Evolutionary conservation across 2,888 invertebrate species (phyloP).

Genomic region (Eupelmus urozonus): DNA sequence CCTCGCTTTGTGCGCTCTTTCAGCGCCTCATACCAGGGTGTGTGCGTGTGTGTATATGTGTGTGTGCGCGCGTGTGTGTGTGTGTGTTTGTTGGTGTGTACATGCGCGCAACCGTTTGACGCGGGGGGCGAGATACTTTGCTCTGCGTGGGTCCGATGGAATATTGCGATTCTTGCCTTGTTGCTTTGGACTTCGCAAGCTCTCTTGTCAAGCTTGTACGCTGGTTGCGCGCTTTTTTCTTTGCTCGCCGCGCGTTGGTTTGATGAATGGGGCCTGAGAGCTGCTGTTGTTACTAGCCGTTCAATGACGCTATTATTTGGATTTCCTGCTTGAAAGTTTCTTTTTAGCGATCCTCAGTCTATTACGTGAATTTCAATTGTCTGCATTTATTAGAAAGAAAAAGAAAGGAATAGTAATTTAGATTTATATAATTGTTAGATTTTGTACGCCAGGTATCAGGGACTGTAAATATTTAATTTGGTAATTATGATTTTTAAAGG

Average conservation of each 20-base stretch:
- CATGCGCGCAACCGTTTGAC: conserved; percentile 1
- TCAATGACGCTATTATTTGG: neutral
- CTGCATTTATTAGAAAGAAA: too few species aligned
- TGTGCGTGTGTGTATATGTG: neutral
- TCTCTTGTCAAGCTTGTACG: conserved; percentile 9
- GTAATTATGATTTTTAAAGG: too few species aligned
- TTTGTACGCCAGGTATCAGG: too few species aligned
- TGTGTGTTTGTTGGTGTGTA: neutral
- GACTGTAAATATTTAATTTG: too few species aligned
- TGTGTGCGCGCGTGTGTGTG: neutral
- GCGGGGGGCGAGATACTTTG: conserved; percentile 14
- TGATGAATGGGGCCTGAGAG: neutral
- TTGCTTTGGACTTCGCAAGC: conserved; percentile 6
- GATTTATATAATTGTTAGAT: too few species aligned
- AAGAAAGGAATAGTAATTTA: too few species aligned
- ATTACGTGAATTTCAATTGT: too few species aligned
- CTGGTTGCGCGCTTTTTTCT: neutral
- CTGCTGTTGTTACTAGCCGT: neutral
- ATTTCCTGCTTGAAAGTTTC: neutral
- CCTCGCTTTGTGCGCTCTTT: neutral
- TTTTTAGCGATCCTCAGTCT: too few species aligned
- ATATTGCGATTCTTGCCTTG: conserved; percentile 32
- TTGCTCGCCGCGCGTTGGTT: neutral
- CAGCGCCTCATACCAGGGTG: conserved; percentile 13
- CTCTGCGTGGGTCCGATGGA: neutral